Base-by-base conservation (phyloP, 2,113 vertebrate genomes). In the Bombycilla garrulus region DNA sequence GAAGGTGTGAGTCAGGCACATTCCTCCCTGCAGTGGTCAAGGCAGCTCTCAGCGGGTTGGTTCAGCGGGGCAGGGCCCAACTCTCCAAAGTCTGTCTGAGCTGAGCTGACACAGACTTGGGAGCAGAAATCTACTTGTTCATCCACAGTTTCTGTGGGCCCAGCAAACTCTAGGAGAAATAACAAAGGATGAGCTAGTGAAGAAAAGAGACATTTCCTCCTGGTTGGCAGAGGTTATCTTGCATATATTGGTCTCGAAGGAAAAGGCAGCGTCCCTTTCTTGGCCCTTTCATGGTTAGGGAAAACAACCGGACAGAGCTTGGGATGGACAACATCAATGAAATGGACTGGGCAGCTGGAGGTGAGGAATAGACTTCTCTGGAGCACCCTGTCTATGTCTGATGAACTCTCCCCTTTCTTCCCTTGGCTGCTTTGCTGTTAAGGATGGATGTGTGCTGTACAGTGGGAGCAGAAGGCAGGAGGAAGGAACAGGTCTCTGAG, bases 1-100 rank as follows among this genome's bases (percentile, higher is more conserved):
- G 91, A 97, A 93, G 48, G 64, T 60, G 26, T 94, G 94, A 95
- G 81, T 81, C 76, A 95, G 81, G 67, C 50, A 73, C 73, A 71
- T 92, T 96, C 90, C 60, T 92, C 56, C 1, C 2, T 58, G 50
- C 38, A 57, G 74, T 66, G 76, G 86, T 70, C 19, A 85, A 95
- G 61, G 57, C 45, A n/a, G 17, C 35, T 88, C 56, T 60, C 12
- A 8, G 17, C 36, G 35, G 67, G 31, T 31, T 71, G 76, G 80
- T 87, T 86, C 16, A 10, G 80, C 0, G 3, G 54, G 47, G 9
- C 29, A 81, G 54, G 71, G n/a, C 76, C 51, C 60, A 92, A 19
- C 9, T 70, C 64, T 35, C 19, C 71, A 70, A 70, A 50, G 40
- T 35, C n/a, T 73, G 5, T 67, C 71, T 58, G 36, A 95, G 76